Evolutionary conservation across 2,888 invertebrate species (phyloP).

Genomic region (Teleiodes luculella): DNA sequence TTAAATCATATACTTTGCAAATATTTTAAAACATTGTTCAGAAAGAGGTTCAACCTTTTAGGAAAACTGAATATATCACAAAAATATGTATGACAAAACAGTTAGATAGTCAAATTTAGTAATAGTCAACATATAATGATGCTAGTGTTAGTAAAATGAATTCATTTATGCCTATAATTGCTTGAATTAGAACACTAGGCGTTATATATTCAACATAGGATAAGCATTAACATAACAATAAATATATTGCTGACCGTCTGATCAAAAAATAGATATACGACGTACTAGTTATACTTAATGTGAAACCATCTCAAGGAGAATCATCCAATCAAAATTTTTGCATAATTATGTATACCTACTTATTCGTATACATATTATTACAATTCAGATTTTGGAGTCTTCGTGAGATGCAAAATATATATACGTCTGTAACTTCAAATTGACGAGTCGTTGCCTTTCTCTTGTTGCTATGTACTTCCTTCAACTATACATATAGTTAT

Average conservation of each 20-base stretch:
- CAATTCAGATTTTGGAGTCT: background rate
- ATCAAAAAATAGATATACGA: constrained; percentile 23
- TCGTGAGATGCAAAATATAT: background rate
- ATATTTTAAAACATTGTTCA: constrained; percentile 16
- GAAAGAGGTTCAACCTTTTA: constrained; percentile 52
- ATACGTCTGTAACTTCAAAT: constrained; percentile 1
- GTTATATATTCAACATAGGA: constrained; percentile 46
- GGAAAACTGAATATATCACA: constrained; percentile 44
- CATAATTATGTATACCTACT: background rate
- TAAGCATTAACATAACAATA: constrained; percentile 28
- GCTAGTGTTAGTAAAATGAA: constrained; percentile 48
- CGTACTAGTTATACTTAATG: constrained; percentile 12
- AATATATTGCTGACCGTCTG: constrained; percentile 30
- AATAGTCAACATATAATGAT: constrained; percentile 50
- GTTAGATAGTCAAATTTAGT: constrained; percentile 73
- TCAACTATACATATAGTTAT: constrained; percentile 45
- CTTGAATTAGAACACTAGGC: constrained; percentile 49
- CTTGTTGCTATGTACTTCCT: constrained; percentile 57
- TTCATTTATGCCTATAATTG: constrained; percentile 59
- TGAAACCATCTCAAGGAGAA: background rate
- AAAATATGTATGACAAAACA: constrained; percentile 43
- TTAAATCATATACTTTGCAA: constrained; percentile 9
- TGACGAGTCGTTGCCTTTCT: constrained; percentile 55
- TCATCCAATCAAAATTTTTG: background rate
- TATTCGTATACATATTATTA: background rate